Evolutionary conservation across 2,888 invertebrate genomes (phyloP).

Genomic region (Drosophila ochracea): DNA sequence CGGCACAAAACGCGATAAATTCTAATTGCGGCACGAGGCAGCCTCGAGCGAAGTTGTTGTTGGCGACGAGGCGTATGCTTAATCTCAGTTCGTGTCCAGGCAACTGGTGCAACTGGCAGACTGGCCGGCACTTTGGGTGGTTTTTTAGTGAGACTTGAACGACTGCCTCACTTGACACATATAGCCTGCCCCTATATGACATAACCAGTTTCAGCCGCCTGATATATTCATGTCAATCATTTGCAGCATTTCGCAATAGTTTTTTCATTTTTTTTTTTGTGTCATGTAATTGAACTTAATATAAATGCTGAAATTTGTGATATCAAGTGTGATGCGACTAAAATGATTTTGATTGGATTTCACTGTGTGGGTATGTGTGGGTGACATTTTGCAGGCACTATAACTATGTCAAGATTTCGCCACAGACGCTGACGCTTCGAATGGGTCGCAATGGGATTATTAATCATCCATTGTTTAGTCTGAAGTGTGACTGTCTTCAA

Average conservation of each 20-base stretch:
- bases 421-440: slow-evolving; percentile 1
- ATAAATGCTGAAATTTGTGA: slow-evolving; percentile 33
- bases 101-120: slow-evolving; percentile 44
- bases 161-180: slow-evolving; percentile 61
- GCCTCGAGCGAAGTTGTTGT: slow-evolving; percentile 29
- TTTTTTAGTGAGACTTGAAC: slow-evolving; percentile 23
- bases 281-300: slow-evolving; percentile 39
- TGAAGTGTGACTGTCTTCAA: slow-evolving; percentile 20
- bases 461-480: slow-evolving; percentile 45
- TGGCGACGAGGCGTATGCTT: slow-evolving; percentile 57
- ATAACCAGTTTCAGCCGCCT: slow-evolving; percentile 56
- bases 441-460: slow-evolving; percentile 22
- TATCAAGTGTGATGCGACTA: slow-evolving; percentile 55
- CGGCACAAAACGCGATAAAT: slow-evolving; percentile 63
- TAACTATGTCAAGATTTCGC: slow-evolving; percentile 57
- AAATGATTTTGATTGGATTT: slow-evolving; percentile 52
- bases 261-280: slow-evolving; percentile 22
- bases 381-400: slow-evolving; percentile 16
- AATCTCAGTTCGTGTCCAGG: slow-evolving; percentile 62
- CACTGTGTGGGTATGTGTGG: slow-evolving; percentile 19
- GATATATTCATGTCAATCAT: slow-evolving; percentile 59
- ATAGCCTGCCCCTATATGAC: slow-evolving; percentile 37
- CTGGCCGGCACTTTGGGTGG: slow-evolving; percentile 50
- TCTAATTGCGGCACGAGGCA: slow-evolving; percentile 69
- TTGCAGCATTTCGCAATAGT: slow-evolving; percentile 49